Evolutionary conservation across 1,140 invertebrate genomes (phyloP).

Genomic region (Ladona fulva): DNA sequence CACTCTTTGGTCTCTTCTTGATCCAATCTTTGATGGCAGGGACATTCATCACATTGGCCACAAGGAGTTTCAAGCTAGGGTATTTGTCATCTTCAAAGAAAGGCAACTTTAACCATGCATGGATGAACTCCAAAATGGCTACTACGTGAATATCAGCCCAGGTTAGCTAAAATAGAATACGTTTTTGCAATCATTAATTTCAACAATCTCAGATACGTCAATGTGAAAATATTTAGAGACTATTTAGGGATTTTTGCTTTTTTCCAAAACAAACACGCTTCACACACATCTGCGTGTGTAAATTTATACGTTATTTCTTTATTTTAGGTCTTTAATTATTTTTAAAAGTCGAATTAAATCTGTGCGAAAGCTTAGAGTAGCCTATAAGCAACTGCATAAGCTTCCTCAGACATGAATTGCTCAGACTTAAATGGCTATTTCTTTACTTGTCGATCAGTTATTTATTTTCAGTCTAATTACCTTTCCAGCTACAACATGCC

Average conservation of each 20-base stretch:
- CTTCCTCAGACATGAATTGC: no score
- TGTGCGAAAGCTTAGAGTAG: no score
- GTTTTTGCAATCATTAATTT: not conserved
- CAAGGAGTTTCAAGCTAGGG: slow-evolving; percentile 37
- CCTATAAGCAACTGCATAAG: no score
- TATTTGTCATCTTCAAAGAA: slow-evolving; percentile 39
- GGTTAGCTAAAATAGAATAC: slow-evolving; percentile 44
- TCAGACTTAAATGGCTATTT: no score
- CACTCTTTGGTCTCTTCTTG: slow-evolving; percentile 38
- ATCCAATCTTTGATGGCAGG: slow-evolving; percentile 41
- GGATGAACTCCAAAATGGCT: slow-evolving; percentile 47
- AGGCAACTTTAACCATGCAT: slow-evolving; percentile 43
- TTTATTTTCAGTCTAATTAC: slow-evolving; percentile 23
- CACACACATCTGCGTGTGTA: no score
- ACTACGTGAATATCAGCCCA: slow-evolving; percentile 55
- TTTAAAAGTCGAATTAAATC: no score
- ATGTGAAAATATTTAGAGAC: no score
- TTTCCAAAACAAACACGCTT: no score
- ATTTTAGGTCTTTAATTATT: no score
- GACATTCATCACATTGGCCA: slow-evolving; percentile 37
- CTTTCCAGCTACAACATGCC: slow-evolving; percentile 42
- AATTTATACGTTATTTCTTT: no score
- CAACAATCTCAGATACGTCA: no score
- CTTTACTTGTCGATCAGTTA: not conserved
- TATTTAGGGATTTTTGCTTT: no score